Evolutionary conservation across 1,140 invertebrate genomes (phyloP).

Genomic region (Dryas iulia): DNA sequence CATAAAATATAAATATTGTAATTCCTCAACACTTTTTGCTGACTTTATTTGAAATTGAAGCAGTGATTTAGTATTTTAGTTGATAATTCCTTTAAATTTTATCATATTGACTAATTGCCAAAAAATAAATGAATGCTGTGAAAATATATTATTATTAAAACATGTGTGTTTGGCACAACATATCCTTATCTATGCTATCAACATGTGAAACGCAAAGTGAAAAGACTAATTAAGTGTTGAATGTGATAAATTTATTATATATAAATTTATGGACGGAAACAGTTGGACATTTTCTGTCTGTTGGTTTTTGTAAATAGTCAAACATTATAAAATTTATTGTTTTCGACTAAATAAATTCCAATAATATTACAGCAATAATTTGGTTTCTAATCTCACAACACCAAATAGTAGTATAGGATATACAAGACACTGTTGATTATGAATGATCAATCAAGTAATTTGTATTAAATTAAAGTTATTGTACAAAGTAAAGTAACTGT

Average conservation of each 20-base stretch:
- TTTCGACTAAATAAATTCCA: neutral
- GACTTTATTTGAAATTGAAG: neutral
- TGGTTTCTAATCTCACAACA: neutral
- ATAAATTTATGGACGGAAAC: neutral
- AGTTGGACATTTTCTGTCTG: neutral
- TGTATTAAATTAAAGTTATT: too few relatives aligned
- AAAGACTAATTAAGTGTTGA: slow-evolving; percentile 48
- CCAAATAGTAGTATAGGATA: slow-evolving; percentile 10
- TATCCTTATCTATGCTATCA: slow-evolving; percentile 50
- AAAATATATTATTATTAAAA: neutral
- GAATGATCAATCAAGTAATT: neutral
- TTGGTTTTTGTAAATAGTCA: slow-evolving; percentile 6
- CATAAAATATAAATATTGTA: neutral
- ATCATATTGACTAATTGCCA: slow-evolving; percentile 8
- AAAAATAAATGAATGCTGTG: slow-evolving; percentile 10
- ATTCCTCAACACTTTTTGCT: neutral
- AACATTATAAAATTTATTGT: neutral
- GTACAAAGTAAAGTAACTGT: too few relatives aligned
- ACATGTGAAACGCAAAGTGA: slow-evolving; percentile 42
- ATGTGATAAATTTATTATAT: slow-evolving; percentile 14
- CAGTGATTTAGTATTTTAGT: neutral
- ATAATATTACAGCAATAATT: neutral
- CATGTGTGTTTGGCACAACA: slow-evolving; percentile 37
- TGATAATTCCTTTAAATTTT: slow-evolving; percentile 4
- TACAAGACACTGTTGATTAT: neutral